Base-by-base conservation (phyloP, 2,888 invertebrate genomes). In the Dynastes hyllus region DNA sequence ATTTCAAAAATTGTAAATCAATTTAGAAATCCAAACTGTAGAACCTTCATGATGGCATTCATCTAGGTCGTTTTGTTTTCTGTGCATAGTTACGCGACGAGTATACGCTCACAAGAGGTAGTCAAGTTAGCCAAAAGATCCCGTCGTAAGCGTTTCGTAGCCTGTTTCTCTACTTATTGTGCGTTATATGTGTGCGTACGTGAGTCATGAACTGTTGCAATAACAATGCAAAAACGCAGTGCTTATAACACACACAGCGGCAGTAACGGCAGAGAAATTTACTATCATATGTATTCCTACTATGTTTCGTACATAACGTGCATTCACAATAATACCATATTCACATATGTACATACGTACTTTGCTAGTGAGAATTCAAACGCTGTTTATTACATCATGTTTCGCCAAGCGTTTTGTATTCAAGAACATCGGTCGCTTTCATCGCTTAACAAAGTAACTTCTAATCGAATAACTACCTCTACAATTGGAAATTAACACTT, bases 391-490 rank as follows among this genome's bases (percentile, higher is more conserved):
- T 82, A 81, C 82, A 80, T 81, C 80, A 82, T 79, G 76, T 78
- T 50, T 58, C 16, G 58, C 22, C 29, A 51, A 55, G 45, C 76
- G 79, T 45, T 81, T 81, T 80, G 73, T 79, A 81, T 81, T 81
- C 81, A 78, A 79, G 79, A 80, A 80, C 67, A 55, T 75, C 78
- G 79, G 82, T 79, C 79, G 82, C 83, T 83, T 83, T 83, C 83
- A 82, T 82, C 82, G 81, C 40, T 78, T 77, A 22, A 78, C 82
- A 79, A 81, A 81, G 80, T 81, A 83, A 83, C 81, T 81, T 82
- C 81, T 81, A 81, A 81, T 79, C 81, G 78, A 58, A 61, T 63
- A 2, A 29, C 27, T 76, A 51, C 79, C 79, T 81, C 78, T 80
- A 79, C 79, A 77, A 76, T 79, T 67, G 75, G 66, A 78, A 63